Conservation (phyloP, 2,113 vertebrate species). For the Mustela nigripes region DNA sequence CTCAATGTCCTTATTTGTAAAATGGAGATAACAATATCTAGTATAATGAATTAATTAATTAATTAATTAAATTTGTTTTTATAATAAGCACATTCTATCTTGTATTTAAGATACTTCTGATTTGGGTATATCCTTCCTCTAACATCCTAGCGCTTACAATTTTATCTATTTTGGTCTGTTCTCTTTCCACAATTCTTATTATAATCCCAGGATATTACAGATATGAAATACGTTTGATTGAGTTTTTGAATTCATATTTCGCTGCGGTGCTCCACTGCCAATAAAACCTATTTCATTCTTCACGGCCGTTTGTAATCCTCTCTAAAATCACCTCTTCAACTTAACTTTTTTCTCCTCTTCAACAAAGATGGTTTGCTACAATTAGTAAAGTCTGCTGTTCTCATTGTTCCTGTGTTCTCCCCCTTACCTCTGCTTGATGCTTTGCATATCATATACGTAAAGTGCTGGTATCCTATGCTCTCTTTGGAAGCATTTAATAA, state of each 20-base stretch:
- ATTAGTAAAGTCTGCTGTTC: neutral
- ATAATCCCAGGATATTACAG: neutral
- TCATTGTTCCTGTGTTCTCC: neutral
- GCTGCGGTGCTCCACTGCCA: neutral
- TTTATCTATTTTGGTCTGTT: neutral
- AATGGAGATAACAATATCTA: neutral
- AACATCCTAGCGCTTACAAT: neutral
- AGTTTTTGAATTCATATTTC: constrained; percentile 21
- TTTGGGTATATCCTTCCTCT: neutral
- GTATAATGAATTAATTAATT: neutral
- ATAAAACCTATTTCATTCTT: neutral
- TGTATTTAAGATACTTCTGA: neutral
- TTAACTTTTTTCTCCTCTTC: neutral
- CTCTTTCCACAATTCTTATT: neutral
- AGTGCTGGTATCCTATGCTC: neutral
- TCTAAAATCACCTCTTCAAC: neutral
- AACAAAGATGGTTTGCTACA: neutral
- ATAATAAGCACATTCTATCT: neutral
- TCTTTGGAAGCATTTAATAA: neutral
- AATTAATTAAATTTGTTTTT: neutral
- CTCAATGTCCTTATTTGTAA: neutral
- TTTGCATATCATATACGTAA: neutral
- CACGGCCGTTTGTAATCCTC: neutral
- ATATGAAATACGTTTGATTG: neutral
- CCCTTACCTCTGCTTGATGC: neutral